Base-by-base conservation (phyloP, 2,797 vertebrate species). In the Danio tinwini region DNA sequence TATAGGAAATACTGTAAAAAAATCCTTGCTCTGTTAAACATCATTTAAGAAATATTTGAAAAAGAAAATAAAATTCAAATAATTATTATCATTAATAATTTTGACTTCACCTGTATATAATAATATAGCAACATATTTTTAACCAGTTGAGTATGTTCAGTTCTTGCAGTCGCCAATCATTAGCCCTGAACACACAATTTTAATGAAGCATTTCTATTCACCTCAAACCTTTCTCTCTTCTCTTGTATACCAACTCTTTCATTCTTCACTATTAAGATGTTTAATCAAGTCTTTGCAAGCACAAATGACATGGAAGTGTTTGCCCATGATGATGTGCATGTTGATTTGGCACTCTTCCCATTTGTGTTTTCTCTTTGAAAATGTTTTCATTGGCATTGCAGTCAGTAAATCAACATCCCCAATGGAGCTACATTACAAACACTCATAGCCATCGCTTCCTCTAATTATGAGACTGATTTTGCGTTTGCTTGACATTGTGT, bases 311-410 rank as follows among this genome's bases (percentile, higher is more conserved):
- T 6, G 19, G 6, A 67, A 65, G 62, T 19, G 5, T 49, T 70
- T 39, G 19, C 55, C 45, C 50, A 9, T 55, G 47, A 69, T 21
- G 65, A 53, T 59, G 76, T 21, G 40, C 64, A 68, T 80, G 78
- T 63, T 64, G 67, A 50, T 68, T 19, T 56, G 75, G 76, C 56
- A 19, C 63, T 47, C 44, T 62, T 71, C 63, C 70, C n/a, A 1
- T 70, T 40, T 16, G 29, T 72, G 63, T 82, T 83, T 74, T 44
- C 9, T 9, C 13, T 58, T 67, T 49, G 14, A 78, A 77, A 82
- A 76, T 70, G 44, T 77, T 84, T 82, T 73, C 58, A 17, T 63
- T 82, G 72, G 70, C 82, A 75, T 29, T 12, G 5, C 63, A 84
- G 49, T 21, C 49, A 44, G 53, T 53, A 67, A 74, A 82, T 78